These are phyloP conservation scores for Plestiodon gilberti DNA, from an alignment of 2,113 vertebrate species.

Conservation along the genomic window DNA sequence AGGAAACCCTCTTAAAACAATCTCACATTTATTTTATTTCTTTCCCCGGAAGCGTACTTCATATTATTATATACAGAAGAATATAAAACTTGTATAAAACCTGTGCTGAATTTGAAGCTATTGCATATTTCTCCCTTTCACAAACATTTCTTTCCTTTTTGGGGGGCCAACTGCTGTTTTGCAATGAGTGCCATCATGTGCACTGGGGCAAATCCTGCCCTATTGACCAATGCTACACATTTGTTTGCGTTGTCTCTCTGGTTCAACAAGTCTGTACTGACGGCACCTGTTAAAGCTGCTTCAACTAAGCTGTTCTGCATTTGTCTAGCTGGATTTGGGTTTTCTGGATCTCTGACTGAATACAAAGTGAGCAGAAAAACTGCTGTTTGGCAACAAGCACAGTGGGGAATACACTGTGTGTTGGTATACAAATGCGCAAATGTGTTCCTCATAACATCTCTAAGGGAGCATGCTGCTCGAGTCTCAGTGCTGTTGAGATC, in stretches of 20 bases:
- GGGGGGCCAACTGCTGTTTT: slow-evolving; percentile 27
- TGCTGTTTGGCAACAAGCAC: slow-evolving; percentile 81
- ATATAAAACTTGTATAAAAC: slow-evolving; percentile 21
- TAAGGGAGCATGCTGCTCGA: slow-evolving; percentile 63
- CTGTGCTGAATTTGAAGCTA: slow-evolving; percentile 2
- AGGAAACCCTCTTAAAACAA: slow-evolving; percentile 49
- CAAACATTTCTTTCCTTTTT: slow-evolving; percentile 17
- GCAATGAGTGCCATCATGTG: slow-evolving; percentile 22
- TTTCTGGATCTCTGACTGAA: slow-evolving; percentile 76
- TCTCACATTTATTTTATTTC: slow-evolving; percentile 21
- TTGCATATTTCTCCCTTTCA: slow-evolving; percentile 7
- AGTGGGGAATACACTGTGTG: slow-evolving; percentile 70
- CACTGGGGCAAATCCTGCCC: slow-evolving; percentile 55
- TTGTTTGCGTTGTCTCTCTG: slow-evolving; percentile 72
- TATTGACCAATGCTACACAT: slow-evolving; percentile 53
- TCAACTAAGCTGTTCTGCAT: slow-evolving; percentile 80
- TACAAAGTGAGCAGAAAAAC: slow-evolving; percentile 76
- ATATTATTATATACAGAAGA: slow-evolving; percentile 42
- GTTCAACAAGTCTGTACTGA: slow-evolving; percentile 68
- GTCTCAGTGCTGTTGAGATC: slow-evolving; percentile 66
- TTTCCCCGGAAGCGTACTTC: slow-evolving; percentile 38
- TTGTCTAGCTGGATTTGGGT: slow-evolving; percentile 79
- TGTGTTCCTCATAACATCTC: slow-evolving; percentile 71
- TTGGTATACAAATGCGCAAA: slow-evolving; percentile 73
- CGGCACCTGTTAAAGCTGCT: slow-evolving; percentile 81